Evolutionary conservation across 2,888 invertebrate species (phyloP).

Genomic region (Acronicta alni): DNA sequence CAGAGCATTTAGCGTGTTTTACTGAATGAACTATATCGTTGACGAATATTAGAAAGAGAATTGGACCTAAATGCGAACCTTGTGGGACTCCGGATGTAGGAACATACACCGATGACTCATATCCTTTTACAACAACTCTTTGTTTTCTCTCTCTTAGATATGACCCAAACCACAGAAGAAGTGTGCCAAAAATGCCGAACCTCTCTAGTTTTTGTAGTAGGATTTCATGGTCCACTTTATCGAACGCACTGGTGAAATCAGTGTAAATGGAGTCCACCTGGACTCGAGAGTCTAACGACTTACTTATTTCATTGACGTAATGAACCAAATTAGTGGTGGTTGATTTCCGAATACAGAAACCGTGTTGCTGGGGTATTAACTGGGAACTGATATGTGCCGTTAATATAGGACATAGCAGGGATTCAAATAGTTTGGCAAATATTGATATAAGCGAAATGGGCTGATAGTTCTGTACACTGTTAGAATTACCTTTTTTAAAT

Average conservation of each 20-base stretch:
- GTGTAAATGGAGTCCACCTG: background rate
- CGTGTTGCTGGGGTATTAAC: background rate
- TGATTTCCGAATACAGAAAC: constrained; percentile 1
- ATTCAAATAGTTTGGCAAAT: constrained; percentile 1
- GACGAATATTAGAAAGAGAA: background rate
- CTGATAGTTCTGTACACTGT: background rate
- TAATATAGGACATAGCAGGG: background rate
- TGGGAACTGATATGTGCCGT: background rate
- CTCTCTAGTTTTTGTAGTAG: constrained; percentile 3
- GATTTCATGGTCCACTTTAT: constrained; percentile 5
- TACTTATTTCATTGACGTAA: background rate
- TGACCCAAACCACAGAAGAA: constrained; percentile 2
- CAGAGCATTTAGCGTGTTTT: constrained; percentile 1
- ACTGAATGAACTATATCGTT: background rate
- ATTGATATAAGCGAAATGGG: constrained; percentile 2
- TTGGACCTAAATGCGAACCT: constrained; percentile 3
- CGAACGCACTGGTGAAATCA: constrained; percentile 8
- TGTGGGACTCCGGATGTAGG: constrained; percentile 3
- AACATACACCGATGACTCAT: background rate
- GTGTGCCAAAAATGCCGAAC: background rate
- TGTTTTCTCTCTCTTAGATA: constrained; percentile 4
- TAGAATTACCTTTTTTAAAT: constrained; percentile 1
- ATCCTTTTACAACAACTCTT: background rate
- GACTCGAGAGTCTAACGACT: background rate
- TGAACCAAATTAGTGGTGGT: background rate